Conservation (phyloP, 2,113 vertebrate species). For the Silurus meridionalis region DNA sequence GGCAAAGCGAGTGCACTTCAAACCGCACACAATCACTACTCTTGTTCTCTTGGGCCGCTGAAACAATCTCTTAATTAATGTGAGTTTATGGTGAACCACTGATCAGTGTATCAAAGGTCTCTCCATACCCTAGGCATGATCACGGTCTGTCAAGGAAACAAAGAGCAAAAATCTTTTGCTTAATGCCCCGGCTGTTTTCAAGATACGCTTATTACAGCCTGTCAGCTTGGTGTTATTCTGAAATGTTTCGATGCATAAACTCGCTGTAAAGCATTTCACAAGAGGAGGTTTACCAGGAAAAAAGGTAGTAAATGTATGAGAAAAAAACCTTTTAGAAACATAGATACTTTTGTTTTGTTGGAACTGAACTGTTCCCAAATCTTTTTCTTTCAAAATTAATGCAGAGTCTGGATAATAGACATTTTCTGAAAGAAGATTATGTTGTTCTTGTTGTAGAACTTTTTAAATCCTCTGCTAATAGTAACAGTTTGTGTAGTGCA, state of each 20-base stretch:
- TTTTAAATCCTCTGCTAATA: neutral
- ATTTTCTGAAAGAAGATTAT: too few species aligned
- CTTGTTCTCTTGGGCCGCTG: constrained; percentile 49
- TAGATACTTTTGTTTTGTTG: neutral
- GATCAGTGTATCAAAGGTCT: constrained; percentile 48
- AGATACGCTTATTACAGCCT: constrained; percentile 8
- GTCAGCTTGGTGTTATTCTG: constrained; percentile 21
- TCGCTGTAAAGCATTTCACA: neutral
- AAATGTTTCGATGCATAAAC: constrained; percentile 2
- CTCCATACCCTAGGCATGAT: constrained; percentile 39
- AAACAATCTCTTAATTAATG: constrained; percentile 52
- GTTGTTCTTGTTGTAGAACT: neutral
- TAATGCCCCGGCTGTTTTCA: constrained; percentile 3
- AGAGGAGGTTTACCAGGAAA: neutral
- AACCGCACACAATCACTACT: constrained; percentile 48
- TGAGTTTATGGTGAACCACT: constrained; percentile 44
- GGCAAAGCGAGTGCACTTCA: constrained; percentile 32
- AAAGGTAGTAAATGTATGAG: neutral
- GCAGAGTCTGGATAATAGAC: neutral
- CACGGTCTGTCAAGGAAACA: constrained; percentile 30
- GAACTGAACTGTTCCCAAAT: neutral
- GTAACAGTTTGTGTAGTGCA: too few species aligned
- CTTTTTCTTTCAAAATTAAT: neutral
- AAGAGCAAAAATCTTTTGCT: constrained; percentile 5
- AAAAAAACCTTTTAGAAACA: neutral